Evolutionary conservation across 1,140 invertebrate genomes (phyloP).

Genomic region (Amphibalanus amphitrite): DNA sequence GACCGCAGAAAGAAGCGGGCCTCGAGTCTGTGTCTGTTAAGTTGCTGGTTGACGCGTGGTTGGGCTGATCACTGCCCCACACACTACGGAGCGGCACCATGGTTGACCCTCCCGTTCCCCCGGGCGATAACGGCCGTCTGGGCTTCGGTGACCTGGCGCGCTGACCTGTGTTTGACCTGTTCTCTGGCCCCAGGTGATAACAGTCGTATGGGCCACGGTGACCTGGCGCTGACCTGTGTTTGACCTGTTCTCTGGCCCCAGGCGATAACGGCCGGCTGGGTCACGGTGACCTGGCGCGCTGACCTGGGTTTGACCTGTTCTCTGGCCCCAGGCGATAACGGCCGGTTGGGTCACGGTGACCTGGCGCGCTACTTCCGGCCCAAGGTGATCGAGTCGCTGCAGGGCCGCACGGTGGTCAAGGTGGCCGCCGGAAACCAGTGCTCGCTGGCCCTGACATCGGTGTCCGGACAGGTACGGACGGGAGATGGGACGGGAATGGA

Average conservation of each 20-base stretch:
- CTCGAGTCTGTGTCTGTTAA: too few relatives aligned
- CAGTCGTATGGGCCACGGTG: conserved; percentile 44
- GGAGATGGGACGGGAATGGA: conserved; percentile 3
- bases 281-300: conserved; percentile 37
- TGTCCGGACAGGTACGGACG: conserved; percentile 29
- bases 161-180: too few relatives aligned
- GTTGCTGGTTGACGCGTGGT: too few relatives aligned
- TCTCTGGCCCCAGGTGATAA: conserved; percentile 31
- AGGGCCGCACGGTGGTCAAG: conserved; percentile 38
- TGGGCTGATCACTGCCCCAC: too few relatives aligned
- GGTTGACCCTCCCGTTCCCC: too few relatives aligned
- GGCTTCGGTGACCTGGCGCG: conserved; percentile 35
- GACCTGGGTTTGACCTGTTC: conserved; percentile 25
- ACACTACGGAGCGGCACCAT: too few relatives aligned
- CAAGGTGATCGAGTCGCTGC: conserved; percentile 41
- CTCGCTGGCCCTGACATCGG: conserved; percentile 39
- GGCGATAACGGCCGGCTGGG: conserved; percentile 31
- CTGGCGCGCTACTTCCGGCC: conserved; percentile 36
- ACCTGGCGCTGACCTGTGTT: conserved; percentile 17
- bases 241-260: conserved; percentile 12
- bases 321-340: conserved; percentile 33
- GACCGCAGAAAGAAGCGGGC: too few relatives aligned
- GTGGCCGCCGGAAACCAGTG: conserved; percentile 39
- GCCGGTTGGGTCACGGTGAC: conserved; percentile 42
- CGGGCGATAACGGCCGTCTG: conserved; percentile 26